Evolutionary conservation across 1,140 invertebrate genomes (phyloP), one percentile per base, ranked within the genome.

Genomic region (Araneus ventricosus): DNA sequence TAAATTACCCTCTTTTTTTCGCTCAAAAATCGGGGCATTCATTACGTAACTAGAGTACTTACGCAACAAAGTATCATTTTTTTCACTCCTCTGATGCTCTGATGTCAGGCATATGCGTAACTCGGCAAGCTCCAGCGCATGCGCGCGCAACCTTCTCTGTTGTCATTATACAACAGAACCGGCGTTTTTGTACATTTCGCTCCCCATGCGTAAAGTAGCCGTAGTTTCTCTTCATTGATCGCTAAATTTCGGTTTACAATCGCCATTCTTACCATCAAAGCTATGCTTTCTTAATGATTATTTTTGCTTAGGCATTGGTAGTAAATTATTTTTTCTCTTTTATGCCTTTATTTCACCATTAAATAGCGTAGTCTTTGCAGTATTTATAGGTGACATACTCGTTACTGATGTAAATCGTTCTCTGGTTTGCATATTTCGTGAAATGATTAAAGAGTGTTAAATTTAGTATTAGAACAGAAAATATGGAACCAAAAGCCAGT

Each of bases 401-500:
- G 1, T 17, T 70, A 30, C 27, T 27, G 2, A 70, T 70, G 27
- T 20, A 14, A 17, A 34, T 14, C 27, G 27, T 30, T 70, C 6
- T 70, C 27, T 27, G 2, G 8, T 4, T 20, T 10, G 27, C 27
- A 17, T 70, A 30, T 30, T 70, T 34, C 27, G 4, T 17, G 67
- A 17, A 70, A 30, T 34, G 67, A 30, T 70, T 3, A 30, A 52
- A 52, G 45, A 30, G 27, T 70, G 14, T 17, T 70, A 14, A 34
- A 14, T 70, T 70, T 70, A 34, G 10, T 30, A 17, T 70, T 70
- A 24, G n/a, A 22, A 70, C 14, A 30, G 4, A 70, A 52, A 90
- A 59, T 34, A 90, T 90, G 89, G 89, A 84, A 45, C 41, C 89
- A 7, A 90, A 90, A 90, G 52, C 89, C 5, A 24, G 79, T 10